Conservation (phyloP, 2,888 invertebrate species). For the Melieria picta region DNA sequence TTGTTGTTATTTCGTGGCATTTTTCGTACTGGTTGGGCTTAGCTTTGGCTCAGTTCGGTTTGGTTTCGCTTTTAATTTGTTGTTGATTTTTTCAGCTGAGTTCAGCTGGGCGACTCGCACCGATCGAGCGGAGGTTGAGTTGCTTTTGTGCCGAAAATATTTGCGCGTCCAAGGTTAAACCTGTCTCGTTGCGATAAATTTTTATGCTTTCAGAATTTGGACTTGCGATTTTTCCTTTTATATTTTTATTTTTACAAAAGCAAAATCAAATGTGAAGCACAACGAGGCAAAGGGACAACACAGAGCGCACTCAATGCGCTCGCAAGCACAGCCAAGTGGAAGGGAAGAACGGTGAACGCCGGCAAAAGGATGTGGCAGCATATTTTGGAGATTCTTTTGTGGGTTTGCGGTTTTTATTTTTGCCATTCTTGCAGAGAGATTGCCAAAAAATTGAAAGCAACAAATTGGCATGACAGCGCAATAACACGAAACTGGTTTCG, state of each 20-base stretch:
- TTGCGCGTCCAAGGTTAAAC: constrained; percentile 40
- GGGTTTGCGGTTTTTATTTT: constrained; percentile 1
- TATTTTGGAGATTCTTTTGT: constrained; percentile 1
- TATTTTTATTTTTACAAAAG: constrained; percentile 7
- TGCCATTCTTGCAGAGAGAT: constrained; percentile 13
- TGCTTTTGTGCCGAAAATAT: constrained; percentile 7
- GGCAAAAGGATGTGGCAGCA: too few relatives aligned
- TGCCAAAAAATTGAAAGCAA: constrained; percentile 26
- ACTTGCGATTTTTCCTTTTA: constrained; percentile 17
- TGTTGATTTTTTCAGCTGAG: constrained; percentile 35
- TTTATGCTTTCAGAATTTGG: constrained; percentile 32
- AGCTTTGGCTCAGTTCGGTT: constrained; percentile 27
- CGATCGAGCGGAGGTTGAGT: neutral
- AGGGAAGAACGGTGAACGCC: too few relatives aligned
- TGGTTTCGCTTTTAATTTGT: constrained; percentile 46
- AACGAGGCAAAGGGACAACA: too few relatives aligned
- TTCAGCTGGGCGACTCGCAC: constrained; percentile 30
- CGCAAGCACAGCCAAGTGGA: too few relatives aligned
- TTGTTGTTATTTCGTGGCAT: too few relatives aligned
- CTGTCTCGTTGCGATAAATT: constrained; percentile 29
- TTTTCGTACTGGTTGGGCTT: neutral
- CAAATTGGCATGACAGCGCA: constrained; percentile 29
- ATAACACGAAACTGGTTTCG: constrained; percentile 30
- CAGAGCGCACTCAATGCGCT: too few relatives aligned
- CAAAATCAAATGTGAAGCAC: constrained; percentile 1